Evolutionary conservation across 2,797 vertebrate genomes (phyloP).

Genomic region (Onychomys arenicola): DNA sequence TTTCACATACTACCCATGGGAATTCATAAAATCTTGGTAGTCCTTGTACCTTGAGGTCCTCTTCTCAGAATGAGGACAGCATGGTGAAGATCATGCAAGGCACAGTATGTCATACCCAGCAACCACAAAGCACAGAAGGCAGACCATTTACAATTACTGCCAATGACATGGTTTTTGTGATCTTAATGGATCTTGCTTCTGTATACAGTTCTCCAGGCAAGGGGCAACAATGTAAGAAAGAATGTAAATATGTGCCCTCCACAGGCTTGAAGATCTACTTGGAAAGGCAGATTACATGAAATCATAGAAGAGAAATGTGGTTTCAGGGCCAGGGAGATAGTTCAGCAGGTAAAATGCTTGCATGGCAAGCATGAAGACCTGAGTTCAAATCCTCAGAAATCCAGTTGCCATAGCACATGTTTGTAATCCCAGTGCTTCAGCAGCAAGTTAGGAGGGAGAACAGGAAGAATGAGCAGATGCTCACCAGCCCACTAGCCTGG

Average conservation of each 20-base stretch:
- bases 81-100: neutral
- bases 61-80: neutral
- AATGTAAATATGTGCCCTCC: neutral
- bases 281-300: neutral
- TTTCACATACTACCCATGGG: neutral
- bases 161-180: neutral
- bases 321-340: neutral
- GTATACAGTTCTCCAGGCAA: neutral
- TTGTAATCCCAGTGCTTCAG: neutral
- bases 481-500: neutral
- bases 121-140: neutral
- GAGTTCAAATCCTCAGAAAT: neutral
- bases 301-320: neutral
- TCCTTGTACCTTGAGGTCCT: neutral
- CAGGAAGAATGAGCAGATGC: neutral
- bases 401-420: neutral
- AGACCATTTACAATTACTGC: neutral
- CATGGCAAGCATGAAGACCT: neutral
- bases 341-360: neutral
- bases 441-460: neutral
- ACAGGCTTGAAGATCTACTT: slow-evolving; percentile 36
- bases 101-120: neutral
- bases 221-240: neutral
- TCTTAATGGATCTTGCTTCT: neutral
- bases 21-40: neutral